These are phyloP conservation scores for Ploceus nigricollis DNA, from an alignment of 2,113 vertebrate genomes.

Conservation along the genomic window DNA sequence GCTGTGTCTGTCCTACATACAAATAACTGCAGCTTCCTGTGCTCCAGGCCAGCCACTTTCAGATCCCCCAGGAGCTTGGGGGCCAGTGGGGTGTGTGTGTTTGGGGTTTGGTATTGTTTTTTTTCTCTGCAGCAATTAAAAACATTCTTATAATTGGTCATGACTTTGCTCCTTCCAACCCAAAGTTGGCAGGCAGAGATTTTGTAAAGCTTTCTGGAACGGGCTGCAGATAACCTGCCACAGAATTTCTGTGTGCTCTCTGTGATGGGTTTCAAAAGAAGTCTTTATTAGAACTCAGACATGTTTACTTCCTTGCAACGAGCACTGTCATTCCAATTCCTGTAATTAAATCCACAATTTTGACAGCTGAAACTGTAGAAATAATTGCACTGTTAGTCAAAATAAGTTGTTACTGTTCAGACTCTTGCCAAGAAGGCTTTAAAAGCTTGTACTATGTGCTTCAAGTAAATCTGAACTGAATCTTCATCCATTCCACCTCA, in stretches of 20 bases:
- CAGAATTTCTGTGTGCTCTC: neutral
- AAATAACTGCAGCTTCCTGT: neutral
- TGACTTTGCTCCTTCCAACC: slow-evolving; percentile 12
- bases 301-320: neutral
- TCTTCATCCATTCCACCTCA: neutral
- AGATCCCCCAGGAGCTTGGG: neutral
- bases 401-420: neutral
- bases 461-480: neutral
- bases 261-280: slow-evolving; percentile 3
- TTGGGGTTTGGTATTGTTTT: neutral
- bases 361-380: slow-evolving; percentile 19
- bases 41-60: neutral
- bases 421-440: neutral
- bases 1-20: neutral
- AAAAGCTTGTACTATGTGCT: neutral
- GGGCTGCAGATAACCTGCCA: slow-evolving; percentile 1
- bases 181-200: slow-evolving; percentile 7
- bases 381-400: slow-evolving; percentile 24
- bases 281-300: slow-evolving; percentile 7
- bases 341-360: slow-evolving; percentile 38
- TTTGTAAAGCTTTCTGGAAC: slow-evolving; percentile 28
- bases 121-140: slow-evolving; percentile 32
- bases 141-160: slow-evolving; percentile 12
- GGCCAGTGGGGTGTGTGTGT: neutral
- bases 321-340: slow-evolving; percentile 34